Base-by-base conservation (phyloP, 2,113 vertebrate genomes). In the Campylorhamphus procurvoides region DNA sequence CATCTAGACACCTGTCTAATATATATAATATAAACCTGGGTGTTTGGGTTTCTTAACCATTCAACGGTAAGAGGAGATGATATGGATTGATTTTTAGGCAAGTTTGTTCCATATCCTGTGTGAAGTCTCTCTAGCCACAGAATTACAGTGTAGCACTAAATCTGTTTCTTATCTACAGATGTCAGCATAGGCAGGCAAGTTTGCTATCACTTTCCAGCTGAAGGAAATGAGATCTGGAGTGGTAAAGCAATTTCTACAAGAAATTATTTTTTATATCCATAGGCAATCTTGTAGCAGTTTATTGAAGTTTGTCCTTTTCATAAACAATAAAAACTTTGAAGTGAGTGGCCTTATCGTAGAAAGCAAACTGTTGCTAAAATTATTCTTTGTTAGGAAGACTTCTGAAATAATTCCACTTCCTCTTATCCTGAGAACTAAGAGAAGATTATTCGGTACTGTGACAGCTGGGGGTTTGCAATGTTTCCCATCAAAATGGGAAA, bases 151-250 rank as follows among this genome's bases (percentile, higher is more conserved):
- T 68, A 90, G 47, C 52, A 59, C 56, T 74, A 44, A 84, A 81
- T 86, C 68, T 93, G 55, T 84, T 95, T 83, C 68, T 94, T 94
- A 87, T 89, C 92, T 92, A 28, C 33, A 44, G 67, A 50, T 86
- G 37, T 33, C 55, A 84, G 89, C 60, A 17, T 55, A 72, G 79
- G 73, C 56, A 84, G 83, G 52, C 73, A 78, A 40, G 44, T 80
- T 62, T 84, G 44, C 90, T 66, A 39, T 89, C 49, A 19, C 59
- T 92, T 92, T 73, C 40, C 44, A 84, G n/a, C 44, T 87, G 73
- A 90, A 93, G 73, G 74, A 96, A 87, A 73, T 62, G 62, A 89
- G 56, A 87, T 49, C 60, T 78, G 60, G 60, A 72, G 58, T 89
- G 39, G 52, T 83, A 52, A 84, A 88, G 71, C 52, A 55, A 52